Conservation (phyloP, 2,888 invertebrate species). For the Tiphia femorata region DNA sequence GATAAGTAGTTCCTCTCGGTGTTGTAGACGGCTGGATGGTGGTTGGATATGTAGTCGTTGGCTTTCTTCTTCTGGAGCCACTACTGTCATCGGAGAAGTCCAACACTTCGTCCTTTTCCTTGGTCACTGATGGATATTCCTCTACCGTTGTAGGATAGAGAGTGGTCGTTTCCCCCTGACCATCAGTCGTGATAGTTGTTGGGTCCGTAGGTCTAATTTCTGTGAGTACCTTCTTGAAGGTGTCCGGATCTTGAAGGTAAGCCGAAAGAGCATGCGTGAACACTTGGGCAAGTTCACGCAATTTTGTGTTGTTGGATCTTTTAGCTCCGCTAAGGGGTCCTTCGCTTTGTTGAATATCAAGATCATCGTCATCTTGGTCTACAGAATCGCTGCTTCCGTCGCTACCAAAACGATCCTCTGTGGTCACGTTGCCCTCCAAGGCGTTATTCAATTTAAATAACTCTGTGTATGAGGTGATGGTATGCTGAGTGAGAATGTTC, state of each 20-base stretch:
- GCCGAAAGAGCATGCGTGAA: conserved; percentile 87
- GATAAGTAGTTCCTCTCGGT: conserved; percentile 6
- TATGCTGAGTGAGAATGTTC: conserved; percentile 76
- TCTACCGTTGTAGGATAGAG: conserved; percentile 62
- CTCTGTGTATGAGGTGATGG: conserved; percentile 75
- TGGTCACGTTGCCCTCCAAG: conserved; percentile 46
- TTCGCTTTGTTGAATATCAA: conserved; percentile 76
- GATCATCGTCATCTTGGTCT: conserved; percentile 53
- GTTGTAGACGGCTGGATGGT: conserved; percentile 33
- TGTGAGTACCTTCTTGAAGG: conserved; percentile 81
- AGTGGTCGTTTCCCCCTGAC: conserved; percentile 51
- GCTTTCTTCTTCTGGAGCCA: conserved; percentile 51
- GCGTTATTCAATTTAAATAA: conserved; percentile 67
- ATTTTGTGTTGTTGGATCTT: conserved; percentile 72
- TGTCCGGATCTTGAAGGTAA: conserved; percentile 86
- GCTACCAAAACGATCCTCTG: conserved; percentile 45
- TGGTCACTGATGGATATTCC: conserved; percentile 73
- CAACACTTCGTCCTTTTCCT: conserved; percentile 81
- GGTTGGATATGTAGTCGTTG: conserved; percentile 52
- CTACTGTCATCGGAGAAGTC: conserved; percentile 81
- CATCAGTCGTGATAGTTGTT: conserved; percentile 56
- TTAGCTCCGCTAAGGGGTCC: conserved; percentile 73
- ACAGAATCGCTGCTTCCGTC: conserved; percentile 7
- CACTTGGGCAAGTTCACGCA: conserved; percentile 85
- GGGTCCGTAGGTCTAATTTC: conserved; percentile 86